Conservation (phyloP, 1,140 invertebrate species). For the Drosophila cardini region DNA sequence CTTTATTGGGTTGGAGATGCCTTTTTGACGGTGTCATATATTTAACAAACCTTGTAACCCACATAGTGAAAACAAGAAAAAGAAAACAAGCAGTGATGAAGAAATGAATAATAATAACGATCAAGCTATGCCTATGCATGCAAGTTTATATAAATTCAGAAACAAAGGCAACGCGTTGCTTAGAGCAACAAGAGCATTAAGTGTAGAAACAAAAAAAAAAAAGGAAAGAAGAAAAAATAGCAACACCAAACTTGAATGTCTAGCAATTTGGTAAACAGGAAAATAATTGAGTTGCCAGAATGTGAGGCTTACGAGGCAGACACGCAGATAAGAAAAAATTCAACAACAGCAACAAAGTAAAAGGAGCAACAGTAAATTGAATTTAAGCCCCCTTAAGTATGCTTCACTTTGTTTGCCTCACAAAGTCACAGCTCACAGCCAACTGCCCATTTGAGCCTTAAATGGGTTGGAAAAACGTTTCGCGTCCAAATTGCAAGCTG, state of each 20-base stretch:
- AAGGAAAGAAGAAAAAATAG: slow-evolving; percentile 39
- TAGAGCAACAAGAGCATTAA: slow-evolving; percentile 23
- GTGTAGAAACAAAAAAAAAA: no score
- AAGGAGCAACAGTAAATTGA: slow-evolving; percentile 63
- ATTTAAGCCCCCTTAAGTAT: slow-evolving; percentile 63
- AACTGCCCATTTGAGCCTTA: slow-evolving; percentile 53
- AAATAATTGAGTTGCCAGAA: slow-evolving; percentile 76
- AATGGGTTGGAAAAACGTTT: slow-evolving; percentile 69
- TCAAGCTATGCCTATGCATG: slow-evolving; percentile 1
- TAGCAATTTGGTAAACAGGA: slow-evolving; percentile 79
- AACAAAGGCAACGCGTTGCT: slow-evolving; percentile 11
- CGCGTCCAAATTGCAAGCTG: slow-evolving; percentile 69
- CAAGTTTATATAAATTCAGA: slow-evolving; percentile 24
- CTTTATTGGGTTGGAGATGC: no score
- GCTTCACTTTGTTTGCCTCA: slow-evolving; percentile 57
- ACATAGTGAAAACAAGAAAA: slow-evolving; percentile 32
- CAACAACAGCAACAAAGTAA: slow-evolving; percentile 38
- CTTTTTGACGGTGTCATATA: no score
- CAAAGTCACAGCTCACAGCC: neutral
- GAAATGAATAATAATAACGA: slow-evolving; percentile 35
- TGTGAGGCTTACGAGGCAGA: slow-evolving; percentile 27
- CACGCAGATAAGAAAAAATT: neutral
- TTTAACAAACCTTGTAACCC: neutral
- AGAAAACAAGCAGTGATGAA: slow-evolving; percentile 40
- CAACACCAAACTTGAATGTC: slow-evolving; percentile 74